These are phyloP conservation scores for Pectinophora gossypiella DNA, from an alignment of 1,140 invertebrate species.

Conservation along the genomic window DNA sequence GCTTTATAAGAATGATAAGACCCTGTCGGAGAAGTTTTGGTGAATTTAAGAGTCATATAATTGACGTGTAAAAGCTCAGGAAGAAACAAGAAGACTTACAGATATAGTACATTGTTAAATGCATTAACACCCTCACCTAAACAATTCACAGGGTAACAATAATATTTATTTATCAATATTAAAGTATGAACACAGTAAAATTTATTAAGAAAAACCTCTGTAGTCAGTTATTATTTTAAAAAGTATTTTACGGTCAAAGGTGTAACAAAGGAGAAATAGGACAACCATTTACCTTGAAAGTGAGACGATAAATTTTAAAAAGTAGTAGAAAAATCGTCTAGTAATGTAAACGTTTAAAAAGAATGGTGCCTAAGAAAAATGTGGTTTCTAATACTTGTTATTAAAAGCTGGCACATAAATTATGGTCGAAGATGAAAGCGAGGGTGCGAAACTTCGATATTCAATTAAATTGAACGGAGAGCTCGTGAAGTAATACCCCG, in stretches of 20 bases:
- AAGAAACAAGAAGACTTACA: constrained; percentile 11
- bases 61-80: constrained; percentile 33
- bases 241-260: not conserved
- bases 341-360: not conserved
- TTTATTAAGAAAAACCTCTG: not conserved
- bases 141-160: not conserved
- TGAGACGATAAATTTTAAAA: constrained; percentile 31
- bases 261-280: constrained; percentile 7
- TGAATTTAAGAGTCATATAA: constrained; percentile 14
- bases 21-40: constrained; percentile 20
- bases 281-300: constrained; percentile 53
- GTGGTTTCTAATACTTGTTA: not conserved
- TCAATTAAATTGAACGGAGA: constrained; percentile 29
- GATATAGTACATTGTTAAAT: not conserved
- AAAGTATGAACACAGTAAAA: constrained; percentile 26
- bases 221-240: not conserved
- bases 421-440: not conserved
- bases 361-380: too few relatives aligned
- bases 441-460: not conserved
- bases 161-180: not conserved
- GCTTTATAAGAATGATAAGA: not conserved
- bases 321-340: not conserved
- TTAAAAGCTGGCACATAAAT: constrained; percentile 3
- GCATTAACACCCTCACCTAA: not conserved
- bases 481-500: constrained; percentile 39